phyloP scores from a whole-genome alignment of 2,113 vertebrate species.

The Salvelinus alpinus region DNA sequence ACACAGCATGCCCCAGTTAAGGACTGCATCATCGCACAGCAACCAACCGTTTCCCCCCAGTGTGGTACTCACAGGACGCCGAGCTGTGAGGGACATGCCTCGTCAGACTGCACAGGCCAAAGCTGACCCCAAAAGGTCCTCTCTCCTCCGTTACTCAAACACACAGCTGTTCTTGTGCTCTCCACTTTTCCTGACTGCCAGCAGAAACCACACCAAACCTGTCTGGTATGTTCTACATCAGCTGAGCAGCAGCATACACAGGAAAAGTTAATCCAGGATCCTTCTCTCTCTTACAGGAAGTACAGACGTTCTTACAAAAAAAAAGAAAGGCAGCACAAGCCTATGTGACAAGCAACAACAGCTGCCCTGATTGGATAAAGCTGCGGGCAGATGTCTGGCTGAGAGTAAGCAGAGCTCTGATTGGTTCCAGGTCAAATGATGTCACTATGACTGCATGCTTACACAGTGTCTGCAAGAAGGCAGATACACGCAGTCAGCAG shows the following conservation, averaged over 20 bases:
- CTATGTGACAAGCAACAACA: constrained; percentile 32
- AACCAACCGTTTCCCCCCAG: constrained; percentile 37
- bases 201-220: background rate
- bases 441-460: constrained; percentile 28
- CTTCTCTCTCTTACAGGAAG: constrained; percentile 63
- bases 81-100: constrained; percentile 67
- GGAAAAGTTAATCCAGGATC: constrained; percentile 63
- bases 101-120: background rate
- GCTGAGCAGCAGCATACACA: constrained; percentile 32
- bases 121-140: constrained; percentile 11
- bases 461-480: constrained; percentile 29
- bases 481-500: constrained; percentile 38
- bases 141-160: constrained; percentile 11
- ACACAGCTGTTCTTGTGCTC: background rate
- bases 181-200: background rate
- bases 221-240: constrained; percentile 23
- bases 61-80: constrained; percentile 63
- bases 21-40: constrained; percentile 36
- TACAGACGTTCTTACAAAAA: constrained; percentile 70
- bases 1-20: constrained; percentile 64
- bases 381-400: constrained; percentile 54
- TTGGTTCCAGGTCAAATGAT: constrained; percentile 69
- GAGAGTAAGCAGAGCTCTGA: constrained; percentile 51
- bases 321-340: constrained; percentile 37
- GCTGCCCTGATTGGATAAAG: constrained; percentile 61